A percentile compares a stretch with the other conserved stretches of the same genome.
Conservation (phyloP, 1,140 invertebrate species). For the Sitobion miscanthi region DNA sequence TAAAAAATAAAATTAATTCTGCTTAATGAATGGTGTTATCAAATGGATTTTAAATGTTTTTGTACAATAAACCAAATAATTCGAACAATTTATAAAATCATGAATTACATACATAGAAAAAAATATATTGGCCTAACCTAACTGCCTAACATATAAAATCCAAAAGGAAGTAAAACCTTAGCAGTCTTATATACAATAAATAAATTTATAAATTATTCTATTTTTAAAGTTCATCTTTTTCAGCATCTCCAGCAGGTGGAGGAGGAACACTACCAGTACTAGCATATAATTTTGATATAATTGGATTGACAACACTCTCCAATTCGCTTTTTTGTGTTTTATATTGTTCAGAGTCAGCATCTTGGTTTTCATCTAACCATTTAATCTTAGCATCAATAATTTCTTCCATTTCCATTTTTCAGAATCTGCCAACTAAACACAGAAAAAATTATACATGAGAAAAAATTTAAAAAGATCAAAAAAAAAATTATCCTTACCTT, state of each 20-base stretch:
- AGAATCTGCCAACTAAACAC: slow-evolving; percentile 73
- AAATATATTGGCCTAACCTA: slow-evolving; percentile 53
- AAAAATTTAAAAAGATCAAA: neutral
- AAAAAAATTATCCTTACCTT: slow-evolving; percentile 69
- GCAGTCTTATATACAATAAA: slow-evolving; percentile 55
- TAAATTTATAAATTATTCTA: neutral
- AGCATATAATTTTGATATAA: slow-evolving; percentile 97
- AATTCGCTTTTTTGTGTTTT: slow-evolving; percentile 97
- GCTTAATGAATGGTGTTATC: neutral
- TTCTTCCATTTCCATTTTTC: slow-evolving; percentile 94
- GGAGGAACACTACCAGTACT: slow-evolving; percentile 78
- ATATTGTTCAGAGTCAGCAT: slow-evolving; percentile 92
- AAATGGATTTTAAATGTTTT: slow-evolving; percentile 44
- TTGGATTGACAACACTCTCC: slow-evolving; percentile 94
- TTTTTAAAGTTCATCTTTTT: slow-evolving; percentile 57
- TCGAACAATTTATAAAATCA: slow-evolving; percentile 52
- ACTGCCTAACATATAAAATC: slow-evolving; percentile 47
- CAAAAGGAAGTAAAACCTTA: slow-evolving; percentile 50
- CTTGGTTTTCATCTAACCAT: slow-evolving; percentile 96
- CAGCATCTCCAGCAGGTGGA: slow-evolving; percentile 66
- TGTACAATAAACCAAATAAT: slow-evolving; percentile 47
- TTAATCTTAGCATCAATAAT: slow-evolving; percentile 97
- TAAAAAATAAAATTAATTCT: neutral
- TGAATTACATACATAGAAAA: slow-evolving; percentile 52
- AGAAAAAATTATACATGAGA: slow-evolving; percentile 48